Evolutionary conservation across 2,113 vertebrate genomes (phyloP).

Genomic region (Panthera leo): DNA sequence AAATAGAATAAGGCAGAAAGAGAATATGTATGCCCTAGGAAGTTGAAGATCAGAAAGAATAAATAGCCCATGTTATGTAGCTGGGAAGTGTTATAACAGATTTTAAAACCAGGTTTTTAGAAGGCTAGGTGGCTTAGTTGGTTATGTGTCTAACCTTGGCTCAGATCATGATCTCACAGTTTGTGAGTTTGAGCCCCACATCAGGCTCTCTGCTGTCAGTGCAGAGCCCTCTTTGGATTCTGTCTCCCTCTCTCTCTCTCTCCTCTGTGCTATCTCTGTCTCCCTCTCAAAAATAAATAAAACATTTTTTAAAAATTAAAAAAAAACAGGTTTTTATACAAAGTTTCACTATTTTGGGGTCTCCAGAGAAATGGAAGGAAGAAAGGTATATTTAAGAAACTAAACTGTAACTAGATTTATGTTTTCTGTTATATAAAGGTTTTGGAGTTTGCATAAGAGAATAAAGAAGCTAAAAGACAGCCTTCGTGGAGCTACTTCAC

Average conservation of each 20-base stretch:
- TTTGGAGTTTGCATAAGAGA: not conserved
- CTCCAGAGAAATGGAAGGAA: not conserved
- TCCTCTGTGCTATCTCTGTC: too few species aligned
- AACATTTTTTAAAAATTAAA: not conserved
- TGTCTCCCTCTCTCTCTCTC: too few species aligned
- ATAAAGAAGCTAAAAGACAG: not conserved
- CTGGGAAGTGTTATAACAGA: not conserved
- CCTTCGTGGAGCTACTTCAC: not conserved
- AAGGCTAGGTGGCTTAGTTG: too few species aligned
- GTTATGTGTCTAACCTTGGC: too few species aligned
- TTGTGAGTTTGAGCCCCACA: too few species aligned
- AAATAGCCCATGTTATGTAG: not conserved
- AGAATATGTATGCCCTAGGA: not conserved
- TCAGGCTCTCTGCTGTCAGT: too few species aligned
- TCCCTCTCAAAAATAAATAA: too few species aligned
- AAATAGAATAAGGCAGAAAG: not conserved
- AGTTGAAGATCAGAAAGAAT: not conserved
- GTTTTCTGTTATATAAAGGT: not conserved
- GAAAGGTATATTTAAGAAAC: not conserved
- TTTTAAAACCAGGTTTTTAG: not conserved
- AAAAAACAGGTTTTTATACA: not conserved
- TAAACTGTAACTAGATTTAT: not conserved
- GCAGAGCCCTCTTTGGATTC: too few species aligned
- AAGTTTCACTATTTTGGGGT: not conserved
- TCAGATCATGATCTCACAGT: too few species aligned